phyloP scores from a whole-genome alignment of 2,888 invertebrate species.

The Lithophane ornitopus region DNA sequence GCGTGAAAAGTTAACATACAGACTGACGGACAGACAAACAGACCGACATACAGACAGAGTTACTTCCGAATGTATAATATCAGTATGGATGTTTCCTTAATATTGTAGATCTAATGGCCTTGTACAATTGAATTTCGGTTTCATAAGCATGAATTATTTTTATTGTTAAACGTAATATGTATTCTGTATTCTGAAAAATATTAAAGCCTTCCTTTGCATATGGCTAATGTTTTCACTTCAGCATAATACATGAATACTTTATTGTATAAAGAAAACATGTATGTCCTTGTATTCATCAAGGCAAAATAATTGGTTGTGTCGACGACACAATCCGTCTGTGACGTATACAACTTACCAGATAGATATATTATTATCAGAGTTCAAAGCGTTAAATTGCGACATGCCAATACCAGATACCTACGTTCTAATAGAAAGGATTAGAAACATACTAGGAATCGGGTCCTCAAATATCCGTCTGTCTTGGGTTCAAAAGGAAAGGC shows the following conservation, averaged over 20 bases:
- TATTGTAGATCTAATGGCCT: not conserved
- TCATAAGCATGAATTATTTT: not conserved
- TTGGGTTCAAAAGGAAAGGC: constrained; percentile 75
- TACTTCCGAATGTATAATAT: no score
- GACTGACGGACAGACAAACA: no score
- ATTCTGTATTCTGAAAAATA: not conserved
- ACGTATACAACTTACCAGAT: constrained; percentile 18
- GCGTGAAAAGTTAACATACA: no score
- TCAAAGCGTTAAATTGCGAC: constrained; percentile 46
- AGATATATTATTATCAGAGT: constrained; percentile 39
- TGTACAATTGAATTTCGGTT: not conserved
- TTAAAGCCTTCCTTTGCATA: not conserved
- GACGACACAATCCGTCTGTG: constrained; percentile 25
- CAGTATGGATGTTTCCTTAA: not conserved
- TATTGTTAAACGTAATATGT: no score
- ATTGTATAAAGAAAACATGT: not conserved
- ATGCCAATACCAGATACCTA: constrained; percentile 61
- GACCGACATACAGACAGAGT: no score
- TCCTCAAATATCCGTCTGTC: constrained; percentile 71
- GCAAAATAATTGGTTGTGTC: constrained; percentile 26
- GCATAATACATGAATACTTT: not conserved
- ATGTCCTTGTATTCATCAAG: not conserved
- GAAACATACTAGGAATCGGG: constrained; percentile 70
- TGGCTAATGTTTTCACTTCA: not conserved
- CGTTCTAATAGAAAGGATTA: constrained; percentile 72